Conservation (phyloP, 2,888 invertebrate genomes). For the Nematopogon swammerdamellus region DNA sequence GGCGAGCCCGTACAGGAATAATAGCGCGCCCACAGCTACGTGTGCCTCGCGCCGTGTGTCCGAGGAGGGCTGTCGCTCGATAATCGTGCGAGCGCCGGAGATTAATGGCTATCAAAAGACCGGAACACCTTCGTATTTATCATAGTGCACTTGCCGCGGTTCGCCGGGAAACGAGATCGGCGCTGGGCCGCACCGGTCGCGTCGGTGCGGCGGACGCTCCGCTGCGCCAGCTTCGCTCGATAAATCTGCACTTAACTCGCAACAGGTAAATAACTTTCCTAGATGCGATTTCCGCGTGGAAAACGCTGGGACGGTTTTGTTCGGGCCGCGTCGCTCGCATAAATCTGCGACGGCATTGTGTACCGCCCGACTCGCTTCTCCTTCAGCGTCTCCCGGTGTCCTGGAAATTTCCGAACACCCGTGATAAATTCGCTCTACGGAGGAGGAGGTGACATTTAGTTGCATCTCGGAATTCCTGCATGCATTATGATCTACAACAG, state of each 20-base stretch:
- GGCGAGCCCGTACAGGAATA: slow-evolving; percentile 2
- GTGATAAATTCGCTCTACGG: background rate
- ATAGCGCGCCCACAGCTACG: background rate
- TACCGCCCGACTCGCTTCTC: too few relatives aligned
- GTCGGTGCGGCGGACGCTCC: slow-evolving; percentile 18
- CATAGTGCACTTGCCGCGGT: slow-evolving; percentile 21
- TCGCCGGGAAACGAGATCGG: slow-evolving; percentile 48
- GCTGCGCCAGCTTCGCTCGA: slow-evolving; percentile 37
- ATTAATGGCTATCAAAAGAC: slow-evolving; percentile 3
- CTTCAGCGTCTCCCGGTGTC: background rate
- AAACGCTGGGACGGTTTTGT: slow-evolving; percentile 19
- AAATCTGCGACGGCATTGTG: slow-evolving; percentile 55
- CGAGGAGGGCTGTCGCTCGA: slow-evolving; percentile 1
- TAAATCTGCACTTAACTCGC: slow-evolving; percentile 56
- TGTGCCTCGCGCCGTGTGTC: background rate
- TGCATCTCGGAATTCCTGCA: background rate
- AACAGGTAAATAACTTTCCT: slow-evolving; percentile 50
- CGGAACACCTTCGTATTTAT: slow-evolving; percentile 16
- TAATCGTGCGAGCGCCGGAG: slow-evolving; percentile 2
- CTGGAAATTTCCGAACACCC: background rate
- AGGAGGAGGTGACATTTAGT: background rate
- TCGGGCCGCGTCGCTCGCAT: slow-evolving; percentile 40
- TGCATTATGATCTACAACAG: background rate
- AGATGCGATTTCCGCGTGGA: slow-evolving; percentile 54
- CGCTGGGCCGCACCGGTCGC: slow-evolving; percentile 11